Conservation (phyloP, 2,113 vertebrate species). For the Centrocercus urophasianus region DNA sequence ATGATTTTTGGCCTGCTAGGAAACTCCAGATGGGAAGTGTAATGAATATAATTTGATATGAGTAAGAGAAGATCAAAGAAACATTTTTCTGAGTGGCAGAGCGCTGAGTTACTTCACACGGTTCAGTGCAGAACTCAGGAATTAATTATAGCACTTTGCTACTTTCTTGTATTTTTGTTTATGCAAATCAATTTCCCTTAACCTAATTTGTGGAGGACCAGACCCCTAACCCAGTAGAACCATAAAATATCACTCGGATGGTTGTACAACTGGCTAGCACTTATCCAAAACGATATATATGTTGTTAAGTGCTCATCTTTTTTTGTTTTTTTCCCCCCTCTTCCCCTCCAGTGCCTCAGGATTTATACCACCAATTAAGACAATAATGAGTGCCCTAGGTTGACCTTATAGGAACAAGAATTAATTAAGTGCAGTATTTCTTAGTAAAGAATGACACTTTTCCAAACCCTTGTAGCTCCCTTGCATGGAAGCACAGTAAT, state of each 20-base stretch:
- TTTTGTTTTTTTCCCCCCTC: not conserved
- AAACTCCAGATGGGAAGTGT: constrained; percentile 77
- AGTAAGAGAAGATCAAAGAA: constrained; percentile 76
- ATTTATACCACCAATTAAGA: constrained; percentile 85
- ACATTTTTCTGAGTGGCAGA: constrained; percentile 55
- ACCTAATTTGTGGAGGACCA: constrained; percentile 61
- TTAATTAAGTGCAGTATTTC: constrained; percentile 86
- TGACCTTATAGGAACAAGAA: constrained; percentile 83
- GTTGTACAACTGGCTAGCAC: not conserved
- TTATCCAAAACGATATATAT: constrained; percentile 61
- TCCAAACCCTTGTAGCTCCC: constrained; percentile 63
- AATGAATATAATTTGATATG: constrained; percentile 81
- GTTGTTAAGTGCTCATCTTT: constrained; percentile 62
- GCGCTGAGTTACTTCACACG: constrained; percentile 60
- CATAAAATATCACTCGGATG: constrained; percentile 64
- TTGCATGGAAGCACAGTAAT: constrained; percentile 40
- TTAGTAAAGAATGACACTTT: constrained; percentile 80
- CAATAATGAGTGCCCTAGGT: constrained; percentile 82
- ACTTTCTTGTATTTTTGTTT: constrained; percentile 54
- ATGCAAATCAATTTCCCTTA: constrained; percentile 68
- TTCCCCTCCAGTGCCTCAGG: constrained; percentile 74
- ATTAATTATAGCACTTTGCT: constrained; percentile 43
- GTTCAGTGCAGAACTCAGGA: constrained; percentile 59
- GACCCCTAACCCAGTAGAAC: constrained; percentile 67
- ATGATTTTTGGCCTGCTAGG: constrained; percentile 77